These are phyloP conservation scores for Lichenostomus cassidix DNA, from an alignment of 2,113 vertebrate species.

Conservation along the genomic window DNA sequence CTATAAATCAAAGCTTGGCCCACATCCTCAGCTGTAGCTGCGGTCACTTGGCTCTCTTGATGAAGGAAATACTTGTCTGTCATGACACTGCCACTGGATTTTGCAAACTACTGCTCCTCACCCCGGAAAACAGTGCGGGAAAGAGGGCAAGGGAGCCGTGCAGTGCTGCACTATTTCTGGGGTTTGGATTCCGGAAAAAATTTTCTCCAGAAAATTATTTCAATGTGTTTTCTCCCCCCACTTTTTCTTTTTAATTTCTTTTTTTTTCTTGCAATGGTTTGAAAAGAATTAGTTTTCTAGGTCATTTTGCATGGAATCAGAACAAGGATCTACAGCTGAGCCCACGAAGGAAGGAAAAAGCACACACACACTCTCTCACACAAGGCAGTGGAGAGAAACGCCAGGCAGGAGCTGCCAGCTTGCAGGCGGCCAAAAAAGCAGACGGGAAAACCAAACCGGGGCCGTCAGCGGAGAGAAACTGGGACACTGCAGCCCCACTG, in stretches of 20 bases:
- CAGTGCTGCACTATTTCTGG: background rate
- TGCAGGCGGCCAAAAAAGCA: slow-evolving; percentile 51
- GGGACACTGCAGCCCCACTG: slow-evolving; percentile 26
- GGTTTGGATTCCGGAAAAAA: slow-evolving; percentile 8
- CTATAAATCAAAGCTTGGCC: slow-evolving; percentile 7
- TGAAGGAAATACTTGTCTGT: slow-evolving; percentile 32
- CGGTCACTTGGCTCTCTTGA: background rate
- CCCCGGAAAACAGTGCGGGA: background rate
- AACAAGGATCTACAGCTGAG: slow-evolving; percentile 55
- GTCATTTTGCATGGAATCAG: slow-evolving; percentile 58
- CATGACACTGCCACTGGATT: slow-evolving; percentile 4
- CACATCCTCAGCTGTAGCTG: background rate
- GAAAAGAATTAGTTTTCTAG: slow-evolving; percentile 58
- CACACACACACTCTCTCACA: background rate
- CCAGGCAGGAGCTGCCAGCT: slow-evolving; percentile 39
- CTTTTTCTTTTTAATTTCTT: background rate
- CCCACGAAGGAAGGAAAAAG: slow-evolving; percentile 19
- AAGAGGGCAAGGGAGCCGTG: background rate
- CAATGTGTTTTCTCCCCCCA: background rate
- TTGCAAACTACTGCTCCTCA: background rate
- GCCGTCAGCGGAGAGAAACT: slow-evolving; percentile 7
- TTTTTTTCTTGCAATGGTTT: background rate
- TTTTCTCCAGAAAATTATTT: slow-evolving; percentile 33
- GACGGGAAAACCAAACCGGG: slow-evolving; percentile 69
- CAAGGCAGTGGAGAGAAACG: slow-evolving; percentile 6